Evolutionary conservation across 2,888 invertebrate genomes (phyloP).

Genomic region (Phaonia tiefii): DNA sequence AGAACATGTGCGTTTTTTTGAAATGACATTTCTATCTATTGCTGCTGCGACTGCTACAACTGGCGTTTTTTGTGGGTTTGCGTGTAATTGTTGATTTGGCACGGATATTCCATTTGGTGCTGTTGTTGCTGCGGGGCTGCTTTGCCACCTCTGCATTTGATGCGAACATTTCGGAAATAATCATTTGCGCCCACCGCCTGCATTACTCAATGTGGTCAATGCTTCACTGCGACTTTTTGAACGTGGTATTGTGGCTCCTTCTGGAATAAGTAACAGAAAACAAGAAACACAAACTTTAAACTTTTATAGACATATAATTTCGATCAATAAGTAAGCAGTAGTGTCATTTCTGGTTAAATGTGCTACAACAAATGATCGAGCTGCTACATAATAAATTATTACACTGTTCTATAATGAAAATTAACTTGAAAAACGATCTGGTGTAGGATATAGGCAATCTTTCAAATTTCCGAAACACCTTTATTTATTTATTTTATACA

Average conservation of each 20-base stretch:
- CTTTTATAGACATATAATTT: background rate
- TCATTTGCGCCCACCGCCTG: constrained; percentile 78
- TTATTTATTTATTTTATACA: too few relatives aligned
- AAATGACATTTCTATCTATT: constrained; percentile 64
- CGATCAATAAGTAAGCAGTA: too few relatives aligned
- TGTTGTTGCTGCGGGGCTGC: constrained; percentile 56
- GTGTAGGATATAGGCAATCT: too few relatives aligned
- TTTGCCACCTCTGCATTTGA: constrained; percentile 79
- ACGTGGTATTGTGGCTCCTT: constrained; percentile 83
- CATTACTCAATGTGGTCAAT: constrained; percentile 82
- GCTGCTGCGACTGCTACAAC: constrained; percentile 58
- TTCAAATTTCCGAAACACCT: too few relatives aligned
- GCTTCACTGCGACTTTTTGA: constrained; percentile 92
- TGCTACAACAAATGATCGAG: too few relatives aligned
- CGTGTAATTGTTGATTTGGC: constrained; percentile 64
- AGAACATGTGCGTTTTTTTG: constrained; percentile 71
- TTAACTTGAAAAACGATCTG: too few relatives aligned
- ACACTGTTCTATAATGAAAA: too few relatives aligned
- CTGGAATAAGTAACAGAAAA: constrained; percentile 2
- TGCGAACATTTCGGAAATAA: constrained; percentile 81
- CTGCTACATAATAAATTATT: too few relatives aligned
- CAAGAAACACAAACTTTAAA: background rate
- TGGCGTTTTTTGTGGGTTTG: constrained; percentile 51
- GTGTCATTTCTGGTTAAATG: too few relatives aligned
- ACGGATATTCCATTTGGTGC: constrained; percentile 63